These are phyloP conservation scores for Drosophila watanabei DNA, from an alignment of 1,140 invertebrate genomes.

Conservation along the genomic window DNA sequence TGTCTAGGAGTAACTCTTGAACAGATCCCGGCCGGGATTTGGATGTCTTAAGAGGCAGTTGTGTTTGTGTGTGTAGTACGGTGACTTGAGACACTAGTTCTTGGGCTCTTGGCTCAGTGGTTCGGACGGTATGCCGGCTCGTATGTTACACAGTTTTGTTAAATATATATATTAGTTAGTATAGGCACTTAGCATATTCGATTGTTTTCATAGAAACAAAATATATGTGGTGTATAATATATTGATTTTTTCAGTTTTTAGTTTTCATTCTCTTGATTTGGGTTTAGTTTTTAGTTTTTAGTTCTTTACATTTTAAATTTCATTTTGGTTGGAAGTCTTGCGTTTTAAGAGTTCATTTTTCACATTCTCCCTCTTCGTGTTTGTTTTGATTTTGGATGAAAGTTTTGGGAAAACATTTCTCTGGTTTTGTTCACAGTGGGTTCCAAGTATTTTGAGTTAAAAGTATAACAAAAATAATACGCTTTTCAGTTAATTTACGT, in stretches of 20 bases:
- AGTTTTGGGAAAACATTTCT: conserved; percentile 31
- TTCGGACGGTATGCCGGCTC: conserved; percentile 26
- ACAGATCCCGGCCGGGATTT: not conserved
- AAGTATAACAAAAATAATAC: conserved; percentile 30
- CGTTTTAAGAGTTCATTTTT: conserved; percentile 51
- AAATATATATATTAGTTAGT: conserved; percentile 66
- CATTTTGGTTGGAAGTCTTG: conserved; percentile 71
- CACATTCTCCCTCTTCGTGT: conserved; percentile 36
- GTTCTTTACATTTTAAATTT: conserved; percentile 47
- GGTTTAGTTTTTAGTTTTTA: conserved; percentile 13
- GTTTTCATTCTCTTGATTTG: conserved; percentile 34
- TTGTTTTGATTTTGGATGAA: conserved; percentile 39
- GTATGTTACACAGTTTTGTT: conserved; percentile 32
- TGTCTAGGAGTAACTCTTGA: not conserved
- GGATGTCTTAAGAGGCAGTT: conserved; percentile 37
- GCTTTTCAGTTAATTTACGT: conserved; percentile 7
- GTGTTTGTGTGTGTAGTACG: conserved; percentile 1
- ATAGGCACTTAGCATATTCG: conserved; percentile 83
- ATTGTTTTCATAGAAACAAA: conserved; percentile 84
- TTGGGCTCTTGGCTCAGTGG: conserved; percentile 41
- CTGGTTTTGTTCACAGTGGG: conserved; percentile 37
- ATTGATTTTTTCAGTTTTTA: conserved; percentile 47
- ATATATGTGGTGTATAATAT: conserved; percentile 66
- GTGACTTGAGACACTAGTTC: conserved; percentile 20
- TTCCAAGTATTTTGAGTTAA: conserved; percentile 20